Evolutionary conservation across 2,113 vertebrate genomes (phyloP).

Genomic region (Charadrius vociferus): DNA sequence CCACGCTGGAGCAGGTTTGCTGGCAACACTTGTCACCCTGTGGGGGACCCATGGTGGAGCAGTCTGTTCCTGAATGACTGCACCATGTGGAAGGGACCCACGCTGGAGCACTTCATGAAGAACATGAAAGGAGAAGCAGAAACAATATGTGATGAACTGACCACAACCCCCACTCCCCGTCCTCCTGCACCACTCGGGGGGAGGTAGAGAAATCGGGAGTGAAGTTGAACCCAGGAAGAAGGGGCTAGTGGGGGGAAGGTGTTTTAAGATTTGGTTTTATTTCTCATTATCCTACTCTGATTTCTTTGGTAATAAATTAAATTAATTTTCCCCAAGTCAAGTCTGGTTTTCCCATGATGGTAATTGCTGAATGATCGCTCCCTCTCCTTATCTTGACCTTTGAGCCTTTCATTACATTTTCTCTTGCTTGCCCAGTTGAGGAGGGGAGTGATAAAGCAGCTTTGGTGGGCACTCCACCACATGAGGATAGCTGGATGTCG

Average conservation of each 20-base stretch:
- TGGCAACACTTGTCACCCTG: too few species aligned
- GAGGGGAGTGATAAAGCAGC: not conserved
- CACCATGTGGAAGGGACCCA: not conserved
- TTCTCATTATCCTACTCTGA: not conserved
- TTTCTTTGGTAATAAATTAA: not conserved
- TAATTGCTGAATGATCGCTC: not conserved
- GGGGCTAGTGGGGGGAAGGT: not conserved
- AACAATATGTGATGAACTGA: not conserved
- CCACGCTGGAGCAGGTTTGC: not conserved
- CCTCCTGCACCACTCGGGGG: not conserved
- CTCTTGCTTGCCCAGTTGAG: not conserved
- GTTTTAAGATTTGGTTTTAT: not conserved
- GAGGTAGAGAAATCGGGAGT: not conserved
- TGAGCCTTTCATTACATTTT: not conserved
- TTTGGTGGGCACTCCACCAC: not conserved
- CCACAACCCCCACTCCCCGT: not conserved
- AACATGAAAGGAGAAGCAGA: not conserved
- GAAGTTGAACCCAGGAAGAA: not conserved
- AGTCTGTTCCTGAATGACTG: not conserved
- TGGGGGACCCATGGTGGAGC: not conserved
- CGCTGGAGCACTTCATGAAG: not conserved
- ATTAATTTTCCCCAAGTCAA: not conserved
- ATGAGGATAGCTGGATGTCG: not conserved
- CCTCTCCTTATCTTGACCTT: not conserved
- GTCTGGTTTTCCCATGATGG: not conserved